phyloP scores from a whole-genome alignment of 2,888 invertebrate genomes.

The Congeria kusceri region DNA sequence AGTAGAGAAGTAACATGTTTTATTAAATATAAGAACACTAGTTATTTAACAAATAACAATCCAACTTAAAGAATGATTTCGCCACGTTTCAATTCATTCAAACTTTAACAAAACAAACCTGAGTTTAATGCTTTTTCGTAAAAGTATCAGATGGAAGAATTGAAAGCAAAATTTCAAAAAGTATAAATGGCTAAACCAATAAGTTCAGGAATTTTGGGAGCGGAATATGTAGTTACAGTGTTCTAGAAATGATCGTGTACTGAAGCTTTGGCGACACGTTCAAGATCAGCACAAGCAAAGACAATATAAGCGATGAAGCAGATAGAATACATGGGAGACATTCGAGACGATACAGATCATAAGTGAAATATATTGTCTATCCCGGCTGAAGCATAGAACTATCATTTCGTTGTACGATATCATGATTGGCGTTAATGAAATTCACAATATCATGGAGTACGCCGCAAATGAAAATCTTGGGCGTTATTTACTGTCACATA shows the following conservation, averaged over 20 bases:
- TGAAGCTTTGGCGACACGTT: slow-evolving; percentile 68
- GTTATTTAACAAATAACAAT: too few species aligned
- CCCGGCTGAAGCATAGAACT: slow-evolving; percentile 59
- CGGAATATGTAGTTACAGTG: slow-evolving; percentile 25
- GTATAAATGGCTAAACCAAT: too few species aligned
- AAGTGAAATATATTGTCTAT: slow-evolving; percentile 66
- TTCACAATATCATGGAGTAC: slow-evolving; percentile 67
- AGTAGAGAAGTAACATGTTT: too few species aligned
- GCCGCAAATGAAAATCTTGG: slow-evolving; percentile 67
- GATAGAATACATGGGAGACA: slow-evolving; percentile 54
- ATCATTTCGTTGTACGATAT: slow-evolving; percentile 61
- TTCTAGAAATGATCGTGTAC: slow-evolving; percentile 64
- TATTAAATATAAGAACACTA: too few species aligned
- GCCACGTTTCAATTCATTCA: too few species aligned
- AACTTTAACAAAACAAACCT: too few species aligned
- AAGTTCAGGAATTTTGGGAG: too few species aligned
- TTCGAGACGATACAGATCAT: slow-evolving; percentile 55
- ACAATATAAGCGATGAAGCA: slow-evolving; percentile 65
- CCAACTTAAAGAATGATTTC: too few species aligned
- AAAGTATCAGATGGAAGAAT: too few species aligned
- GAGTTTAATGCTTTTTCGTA: too few species aligned
- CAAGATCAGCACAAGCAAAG: slow-evolving; percentile 41
- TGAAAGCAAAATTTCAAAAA: too few species aligned
- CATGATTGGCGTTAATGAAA: slow-evolving; percentile 40
- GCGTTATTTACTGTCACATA: slow-evolving; percentile 31